Evolutionary conservation across 2,888 invertebrate genomes (phyloP), one percentile per base, ranked within the genome.

Genomic region (Hypselothyrea guttata): DNA sequence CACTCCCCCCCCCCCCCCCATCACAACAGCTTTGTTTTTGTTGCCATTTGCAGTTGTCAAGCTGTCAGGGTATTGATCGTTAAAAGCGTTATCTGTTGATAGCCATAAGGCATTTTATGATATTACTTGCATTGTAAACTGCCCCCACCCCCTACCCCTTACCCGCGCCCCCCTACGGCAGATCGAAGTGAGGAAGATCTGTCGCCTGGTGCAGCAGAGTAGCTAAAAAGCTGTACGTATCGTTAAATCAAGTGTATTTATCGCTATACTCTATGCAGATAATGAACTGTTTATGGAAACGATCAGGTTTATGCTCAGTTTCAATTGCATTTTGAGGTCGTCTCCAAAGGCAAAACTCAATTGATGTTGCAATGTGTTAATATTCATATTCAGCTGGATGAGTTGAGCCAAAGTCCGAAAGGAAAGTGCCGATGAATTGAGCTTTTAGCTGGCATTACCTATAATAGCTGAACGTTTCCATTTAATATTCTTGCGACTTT

Each of bases 1-100:
- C 33, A 7, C 35, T 5, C 5, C 57, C 28, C 12, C 15, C 41
- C 7, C 5, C n/a, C 49, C 4, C 40, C 48, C 7, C 37, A 2
- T 4, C 33, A 7, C 46, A 9, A 2, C 18, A 31, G 33, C 54
- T 31, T 22, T 40, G 30, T 48, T 53, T 56, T 67, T 69, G 55
- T 62, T 56, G 54, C 69, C 60, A 70, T 60, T 69, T 74, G 63
- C 69, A 57, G 79, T 77, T 84, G 78, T 78, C 78, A 85, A 78
- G 66, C 75, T 78, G 85, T 85, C 78, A 64, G 37, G 62, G 75
- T 68, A 75, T 68, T 60, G 78, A 78, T 83, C 78, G 79, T 78
- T 78, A 78, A 85, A 78, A 62, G 79, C 68, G 75, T 71, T 78
- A 83, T 84, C 83, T 78, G 78, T 75, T 66, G 78, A 82, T 78